These are phyloP conservation scores for Sebastiscus tertius DNA, from an alignment of 2,797 vertebrate genomes.

Conservation along the genomic window DNA sequence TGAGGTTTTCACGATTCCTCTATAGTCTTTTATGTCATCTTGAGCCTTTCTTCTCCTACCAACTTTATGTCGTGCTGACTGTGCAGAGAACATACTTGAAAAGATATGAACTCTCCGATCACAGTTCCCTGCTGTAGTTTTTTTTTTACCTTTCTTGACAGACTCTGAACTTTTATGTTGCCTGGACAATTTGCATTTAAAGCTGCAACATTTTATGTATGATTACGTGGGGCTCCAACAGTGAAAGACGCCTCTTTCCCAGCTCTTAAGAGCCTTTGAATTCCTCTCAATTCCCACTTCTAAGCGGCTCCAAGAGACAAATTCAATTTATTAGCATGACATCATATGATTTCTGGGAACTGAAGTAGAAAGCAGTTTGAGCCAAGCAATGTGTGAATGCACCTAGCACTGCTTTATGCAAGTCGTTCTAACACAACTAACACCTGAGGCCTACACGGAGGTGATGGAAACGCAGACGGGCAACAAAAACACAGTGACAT, in stretches of 20 bases:
- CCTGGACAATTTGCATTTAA: neutral
- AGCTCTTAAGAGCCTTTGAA: neutral
- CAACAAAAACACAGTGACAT: slow-evolving; percentile 43
- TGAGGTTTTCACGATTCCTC: slow-evolving; percentile 6
- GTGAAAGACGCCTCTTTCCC: neutral
- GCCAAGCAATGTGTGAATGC: neutral
- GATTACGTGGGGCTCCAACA: neutral
- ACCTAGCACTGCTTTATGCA: neutral
- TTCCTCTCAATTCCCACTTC: neutral
- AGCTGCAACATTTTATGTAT: neutral
- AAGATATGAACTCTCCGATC: neutral
- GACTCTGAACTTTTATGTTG: neutral
- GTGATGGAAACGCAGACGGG: neutral
- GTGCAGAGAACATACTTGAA: neutral
- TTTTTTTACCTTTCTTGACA: neutral
- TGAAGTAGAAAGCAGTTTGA: neutral
- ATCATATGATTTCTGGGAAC: neutral
- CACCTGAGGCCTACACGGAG: too few species aligned
- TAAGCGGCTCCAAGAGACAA: neutral
- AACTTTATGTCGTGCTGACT: neutral
- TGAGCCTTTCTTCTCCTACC: neutral
- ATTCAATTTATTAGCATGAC: neutral
- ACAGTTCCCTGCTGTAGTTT: neutral
- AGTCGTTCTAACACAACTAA: neutral
- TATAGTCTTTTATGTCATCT: neutral